Conservation (phyloP, 2,888 invertebrate genomes). For the Conomelus anceps region DNA sequence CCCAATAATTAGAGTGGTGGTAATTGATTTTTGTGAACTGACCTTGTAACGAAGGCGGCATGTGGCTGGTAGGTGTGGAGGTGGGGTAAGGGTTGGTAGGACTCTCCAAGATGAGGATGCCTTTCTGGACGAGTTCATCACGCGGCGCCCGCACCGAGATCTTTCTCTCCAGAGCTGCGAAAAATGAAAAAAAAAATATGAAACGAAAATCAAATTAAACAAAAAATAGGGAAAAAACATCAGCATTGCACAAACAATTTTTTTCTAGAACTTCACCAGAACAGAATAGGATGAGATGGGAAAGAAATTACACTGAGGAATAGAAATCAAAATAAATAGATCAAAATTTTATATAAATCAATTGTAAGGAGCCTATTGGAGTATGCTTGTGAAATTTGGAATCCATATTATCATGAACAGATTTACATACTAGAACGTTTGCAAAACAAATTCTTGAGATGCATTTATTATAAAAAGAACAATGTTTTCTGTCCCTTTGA, state of each 20-base stretch:
- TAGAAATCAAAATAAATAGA: too few species aligned
- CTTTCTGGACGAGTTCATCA: conserved; percentile 94
- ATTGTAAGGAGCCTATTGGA: too few species aligned
- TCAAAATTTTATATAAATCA: too few species aligned
- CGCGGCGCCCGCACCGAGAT: conserved; percentile 96
- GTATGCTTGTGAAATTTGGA: too few species aligned
- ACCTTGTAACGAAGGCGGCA: background rate
- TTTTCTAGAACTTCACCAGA: too few species aligned
- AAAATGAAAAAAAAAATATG: conserved; percentile 43
- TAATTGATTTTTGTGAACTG: background rate
- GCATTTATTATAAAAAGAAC: too few species aligned
- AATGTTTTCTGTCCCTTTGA: too few species aligned
- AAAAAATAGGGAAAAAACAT: background rate
- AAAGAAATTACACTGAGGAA: too few species aligned
- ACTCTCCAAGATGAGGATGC: conserved; percentile 86
- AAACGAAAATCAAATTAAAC: background rate
- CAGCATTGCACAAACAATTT: background rate
- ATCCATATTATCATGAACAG: too few species aligned
- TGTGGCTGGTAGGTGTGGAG: conserved; percentile 39
- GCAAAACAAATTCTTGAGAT: too few species aligned
- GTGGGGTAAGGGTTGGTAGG: conserved; percentile 77
- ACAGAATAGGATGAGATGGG: too few species aligned
- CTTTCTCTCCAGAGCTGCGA: conserved; percentile 91
- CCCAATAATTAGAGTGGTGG: background rate
- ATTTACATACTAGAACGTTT: too few species aligned